Evolutionary conservation across 2,888 invertebrate species (phyloP).

Genomic region (Cenopis cana): DNA sequence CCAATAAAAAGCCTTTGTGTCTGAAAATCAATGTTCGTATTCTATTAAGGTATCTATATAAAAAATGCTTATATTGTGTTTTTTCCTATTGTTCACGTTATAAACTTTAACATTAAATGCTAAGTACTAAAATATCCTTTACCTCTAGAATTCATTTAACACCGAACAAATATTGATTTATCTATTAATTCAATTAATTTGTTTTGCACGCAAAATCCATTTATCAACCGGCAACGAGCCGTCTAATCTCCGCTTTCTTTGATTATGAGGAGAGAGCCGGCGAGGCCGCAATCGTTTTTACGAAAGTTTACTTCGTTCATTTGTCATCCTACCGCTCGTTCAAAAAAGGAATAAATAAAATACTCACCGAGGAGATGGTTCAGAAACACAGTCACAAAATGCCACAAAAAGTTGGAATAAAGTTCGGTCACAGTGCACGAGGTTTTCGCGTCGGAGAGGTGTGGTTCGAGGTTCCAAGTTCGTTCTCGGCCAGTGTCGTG

Average conservation of each 20-base stretch:
- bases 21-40: too few relatives aligned
- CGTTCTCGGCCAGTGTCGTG: slow-evolving; percentile 78
- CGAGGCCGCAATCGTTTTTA: slow-evolving; percentile 53
- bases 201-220: slow-evolving; percentile 47
- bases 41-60: too few relatives aligned
- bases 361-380: slow-evolving; percentile 59
- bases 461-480: slow-evolving; percentile 73
- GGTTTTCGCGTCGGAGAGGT: slow-evolving; percentile 55
- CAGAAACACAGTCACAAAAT: slow-evolving; percentile 69
- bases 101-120: too few relatives aligned
- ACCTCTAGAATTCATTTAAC: background rate
- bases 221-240: slow-evolving; percentile 53
- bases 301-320: slow-evolving; percentile 54
- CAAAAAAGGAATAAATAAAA: slow-evolving; percentile 46
- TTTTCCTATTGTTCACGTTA: too few relatives aligned
- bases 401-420: slow-evolving; percentile 64
- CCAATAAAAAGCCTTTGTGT: too few relatives aligned
- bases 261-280: slow-evolving; percentile 60
- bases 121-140: too few relatives aligned
- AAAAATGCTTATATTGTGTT: too few relatives aligned
- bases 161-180: slow-evolving; percentile 8
- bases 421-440: slow-evolving; percentile 74
- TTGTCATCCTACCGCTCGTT: slow-evolving; percentile 42
- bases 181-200: slow-evolving; percentile 40
- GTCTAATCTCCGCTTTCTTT: slow-evolving; percentile 65